Percentiles rank a stretch among this genome's conserved stretches.
phyloP scores from a whole-genome alignment of 2,888 invertebrate species.

The Petrophora chlorosata region DNA sequence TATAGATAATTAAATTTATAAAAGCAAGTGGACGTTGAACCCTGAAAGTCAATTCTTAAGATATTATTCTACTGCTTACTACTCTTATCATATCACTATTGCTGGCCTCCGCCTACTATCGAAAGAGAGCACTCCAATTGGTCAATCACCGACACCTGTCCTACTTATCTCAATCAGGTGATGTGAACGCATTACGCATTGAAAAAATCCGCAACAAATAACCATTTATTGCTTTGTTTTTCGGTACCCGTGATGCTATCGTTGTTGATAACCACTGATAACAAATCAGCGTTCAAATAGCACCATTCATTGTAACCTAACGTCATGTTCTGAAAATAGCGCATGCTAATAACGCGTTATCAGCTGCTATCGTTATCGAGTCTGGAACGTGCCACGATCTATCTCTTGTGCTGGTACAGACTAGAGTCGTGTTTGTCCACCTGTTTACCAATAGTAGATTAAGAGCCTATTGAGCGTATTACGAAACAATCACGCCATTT shows the following conservation, averaged over 20 bases:
- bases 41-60: too few species aligned
- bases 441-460: conserved; percentile 14
- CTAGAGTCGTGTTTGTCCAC: conserved; percentile 19
- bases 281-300: background rate
- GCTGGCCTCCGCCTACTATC: background rate
- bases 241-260: conserved; percentile 1
- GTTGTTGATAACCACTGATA: conserved; percentile 13
- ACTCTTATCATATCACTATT: too few species aligned
- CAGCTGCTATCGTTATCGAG: background rate
- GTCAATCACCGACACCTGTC: background rate
- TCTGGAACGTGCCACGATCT: conserved; percentile 16
- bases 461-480: conserved; percentile 17
- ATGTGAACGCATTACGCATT: conserved; percentile 4
- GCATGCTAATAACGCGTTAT: background rate
- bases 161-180: conserved; percentile 13
- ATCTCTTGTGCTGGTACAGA: background rate
- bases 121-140: background rate
- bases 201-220: conserved; percentile 4
- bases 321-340: conserved; percentile 14
- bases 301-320: conserved; percentile 11
- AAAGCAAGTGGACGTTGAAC: too few species aligned
- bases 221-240: conserved; percentile 17
- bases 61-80: too few species aligned
- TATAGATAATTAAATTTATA: too few species aligned
- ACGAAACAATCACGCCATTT: conserved; percentile 36